A percentile compares a stretch with the other conserved stretches of the same genome.
These are phyloP conservation scores for Archegozetes longisetosus DNA, from an alignment of 1,140 invertebrate genomes.

Conservation along the genomic window DNA sequence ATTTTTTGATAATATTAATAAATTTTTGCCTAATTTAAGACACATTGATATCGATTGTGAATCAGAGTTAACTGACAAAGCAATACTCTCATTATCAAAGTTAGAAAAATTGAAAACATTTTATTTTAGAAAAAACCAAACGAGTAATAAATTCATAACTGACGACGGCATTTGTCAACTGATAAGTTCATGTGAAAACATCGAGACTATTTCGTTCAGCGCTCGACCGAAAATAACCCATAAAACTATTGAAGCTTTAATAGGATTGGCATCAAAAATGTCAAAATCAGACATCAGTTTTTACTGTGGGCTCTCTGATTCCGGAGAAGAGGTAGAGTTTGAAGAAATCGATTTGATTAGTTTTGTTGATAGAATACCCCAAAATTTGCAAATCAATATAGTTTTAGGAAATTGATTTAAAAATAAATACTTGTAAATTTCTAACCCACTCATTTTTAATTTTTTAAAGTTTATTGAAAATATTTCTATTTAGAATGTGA, in stretches of 20 bases:
- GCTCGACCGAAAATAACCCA: background rate
- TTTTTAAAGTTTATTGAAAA: no score
- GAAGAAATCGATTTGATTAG: background rate
- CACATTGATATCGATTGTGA: background rate
- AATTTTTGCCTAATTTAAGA: background rate
- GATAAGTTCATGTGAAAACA: background rate
- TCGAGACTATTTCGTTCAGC: background rate
- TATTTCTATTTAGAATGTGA: no score
- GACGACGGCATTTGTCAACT: background rate
- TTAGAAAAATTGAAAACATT: background rate
- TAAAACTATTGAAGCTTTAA: background rate
- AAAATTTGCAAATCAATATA: background rate
- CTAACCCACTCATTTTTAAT: no score
- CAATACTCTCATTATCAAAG: background rate
- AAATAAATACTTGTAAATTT: no score
- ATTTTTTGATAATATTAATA: background rate
- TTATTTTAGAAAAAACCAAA: background rate
- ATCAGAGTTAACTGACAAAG: background rate
- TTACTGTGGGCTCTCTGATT: background rate
- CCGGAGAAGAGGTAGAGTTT: background rate
- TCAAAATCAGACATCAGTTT: background rate
- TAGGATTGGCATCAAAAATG: background rate
- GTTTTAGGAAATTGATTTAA: no score
- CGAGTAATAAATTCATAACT: background rate
- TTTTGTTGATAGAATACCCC: background rate